Evolutionary conservation across 2,113 vertebrate genomes (phyloP), one percentile per base, ranked within the genome.

Genomic region (Anguilla rostrata): DNA sequence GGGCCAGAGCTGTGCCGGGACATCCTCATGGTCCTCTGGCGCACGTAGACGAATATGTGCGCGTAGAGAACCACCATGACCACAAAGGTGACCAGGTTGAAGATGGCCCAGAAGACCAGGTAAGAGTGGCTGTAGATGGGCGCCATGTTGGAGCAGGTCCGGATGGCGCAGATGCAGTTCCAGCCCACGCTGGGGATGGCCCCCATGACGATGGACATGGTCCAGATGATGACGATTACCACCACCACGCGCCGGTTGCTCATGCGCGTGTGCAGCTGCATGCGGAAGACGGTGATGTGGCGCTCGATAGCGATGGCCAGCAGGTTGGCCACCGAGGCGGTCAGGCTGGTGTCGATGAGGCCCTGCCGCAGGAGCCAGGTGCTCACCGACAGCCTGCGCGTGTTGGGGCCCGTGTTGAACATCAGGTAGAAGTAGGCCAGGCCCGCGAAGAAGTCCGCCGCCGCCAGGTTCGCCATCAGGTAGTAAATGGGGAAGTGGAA

Each of bases 401-500:
- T 99, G 92, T 99, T 99, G 60, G 98, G 98, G 85, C 98, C 98
- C 8, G 98, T 99, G 95, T 99, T 99, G 93, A 99, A 99, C 98
- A 99, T 99, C 91, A 99, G 93, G 95, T 99, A 99, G 92, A 99
- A 99, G 92, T 99, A 99, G n/a, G 98, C 98, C 93, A 99, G 92
- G 84, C 98, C 98, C 1, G 98, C 98, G 90, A 99, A 99, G 93
- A 99, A 99, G 95, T 99, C 98, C 0, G 98, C 98, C 78, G 98
- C 98, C 0, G 98, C 98, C 92, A 99, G 94, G 90, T 99, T 99
- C 87, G 98, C 98, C 98, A 99, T 99, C 92, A 99, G 94, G 92
- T 99, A 99, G 97, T 99, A 99, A 94, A 99, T 99, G 95, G 98
- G 98, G 89, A 99, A 99, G 91, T 99, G 98, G 94, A 99, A 99